A percentile compares a stretch with the other conserved stretches of the same genome.
phyloP scores from a whole-genome alignment of 2,113 vertebrate species.

The Trogon melanurus region DNA sequence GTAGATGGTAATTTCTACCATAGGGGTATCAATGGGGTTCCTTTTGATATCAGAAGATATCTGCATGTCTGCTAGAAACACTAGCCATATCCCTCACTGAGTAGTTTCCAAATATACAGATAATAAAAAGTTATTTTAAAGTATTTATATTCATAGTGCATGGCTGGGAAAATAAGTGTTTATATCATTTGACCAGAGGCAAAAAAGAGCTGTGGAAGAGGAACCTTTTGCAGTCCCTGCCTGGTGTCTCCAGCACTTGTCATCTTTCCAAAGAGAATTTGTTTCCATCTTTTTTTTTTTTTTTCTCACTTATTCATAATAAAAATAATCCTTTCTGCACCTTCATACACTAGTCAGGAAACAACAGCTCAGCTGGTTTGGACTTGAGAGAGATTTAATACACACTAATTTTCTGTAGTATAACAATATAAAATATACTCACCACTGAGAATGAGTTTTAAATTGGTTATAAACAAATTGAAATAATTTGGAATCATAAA shows the following conservation, averaged over 20 bases:
- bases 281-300: neutral
- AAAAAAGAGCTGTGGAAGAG: neutral
- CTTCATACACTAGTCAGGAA: neutral
- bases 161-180: neutral
- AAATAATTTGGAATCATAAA: slow-evolving; percentile 59
- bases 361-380: neutral
- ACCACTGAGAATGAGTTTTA: slow-evolving; percentile 43
- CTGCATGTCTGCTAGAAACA: neutral
- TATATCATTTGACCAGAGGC: neutral
- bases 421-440: slow-evolving; percentile 31
- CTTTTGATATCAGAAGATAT: neutral
- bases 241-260: neutral
- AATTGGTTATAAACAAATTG: slow-evolving; percentile 59
- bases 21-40: neutral
- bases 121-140: neutral
- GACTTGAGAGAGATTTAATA: neutral
- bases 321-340: neutral
- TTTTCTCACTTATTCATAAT: neutral
- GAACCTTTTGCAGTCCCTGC: accelerated
- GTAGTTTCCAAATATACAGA: neutral
- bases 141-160: neutral
- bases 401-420: slow-evolving; percentile 13
- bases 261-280: neutral
- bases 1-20: neutral
- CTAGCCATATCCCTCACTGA: neutral